Conservation (phyloP, 2,797 vertebrate species). For the Pantherophis vulpinus region DNA sequence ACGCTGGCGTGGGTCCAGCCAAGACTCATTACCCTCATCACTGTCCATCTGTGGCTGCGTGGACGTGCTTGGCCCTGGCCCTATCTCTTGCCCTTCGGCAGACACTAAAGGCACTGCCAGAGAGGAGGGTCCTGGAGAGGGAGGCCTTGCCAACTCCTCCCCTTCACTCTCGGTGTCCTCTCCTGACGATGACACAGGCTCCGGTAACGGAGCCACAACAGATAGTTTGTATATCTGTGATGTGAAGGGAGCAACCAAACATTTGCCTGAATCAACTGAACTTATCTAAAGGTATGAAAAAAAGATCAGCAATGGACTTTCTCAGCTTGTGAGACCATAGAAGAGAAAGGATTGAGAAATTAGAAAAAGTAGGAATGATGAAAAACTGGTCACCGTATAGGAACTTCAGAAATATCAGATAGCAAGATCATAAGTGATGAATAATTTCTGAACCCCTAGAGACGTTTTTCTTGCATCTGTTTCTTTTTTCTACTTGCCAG, state of each 20-base stretch:
- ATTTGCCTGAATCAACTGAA: not conserved
- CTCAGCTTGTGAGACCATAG: not conserved
- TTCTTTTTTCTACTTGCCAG: not conserved
- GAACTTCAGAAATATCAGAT: not conserved
- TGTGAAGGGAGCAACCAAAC: not conserved
- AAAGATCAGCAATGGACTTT: not conserved
- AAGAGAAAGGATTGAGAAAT: not conserved
- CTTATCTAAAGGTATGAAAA: not conserved
- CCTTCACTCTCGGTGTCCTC: too few species aligned
- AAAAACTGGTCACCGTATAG: not conserved
- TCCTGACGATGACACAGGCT: too few species aligned
- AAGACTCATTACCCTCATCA: too few species aligned
- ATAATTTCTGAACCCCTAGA: not conserved
- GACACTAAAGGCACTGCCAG: too few species aligned
- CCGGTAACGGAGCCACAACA: too few species aligned
- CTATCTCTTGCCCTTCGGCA: too few species aligned
- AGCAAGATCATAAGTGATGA: not conserved
- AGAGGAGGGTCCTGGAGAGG: too few species aligned
- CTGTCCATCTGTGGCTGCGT: too few species aligned
- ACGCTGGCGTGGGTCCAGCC: too few species aligned
- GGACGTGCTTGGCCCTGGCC: too few species aligned
- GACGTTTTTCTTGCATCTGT: too few species aligned
- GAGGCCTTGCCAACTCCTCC: too few species aligned
- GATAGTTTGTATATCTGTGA: not conserved
- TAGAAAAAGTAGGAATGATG: not conserved